A percentile compares a stretch with the other conserved stretches of the same genome.
Evolutionary conservation across 2,113 vertebrate genomes (phyloP).

Genomic region (Artemisiospiza belli): DNA sequence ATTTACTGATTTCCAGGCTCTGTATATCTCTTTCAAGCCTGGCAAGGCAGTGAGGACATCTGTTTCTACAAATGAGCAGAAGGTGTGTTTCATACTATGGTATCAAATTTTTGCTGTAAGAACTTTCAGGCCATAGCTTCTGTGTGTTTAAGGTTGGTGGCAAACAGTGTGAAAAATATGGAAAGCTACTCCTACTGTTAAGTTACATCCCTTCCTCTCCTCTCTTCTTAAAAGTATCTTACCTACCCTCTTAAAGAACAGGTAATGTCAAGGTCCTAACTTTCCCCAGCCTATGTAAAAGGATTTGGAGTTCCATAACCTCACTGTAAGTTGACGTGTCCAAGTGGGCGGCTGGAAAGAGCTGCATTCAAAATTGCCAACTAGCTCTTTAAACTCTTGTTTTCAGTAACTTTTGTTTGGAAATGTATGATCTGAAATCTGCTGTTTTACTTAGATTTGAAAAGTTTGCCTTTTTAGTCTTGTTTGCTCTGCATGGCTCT

Average conservation of each 20-base stretch:
- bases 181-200: background rate
- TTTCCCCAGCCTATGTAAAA: background rate
- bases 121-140: background rate
- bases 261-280: background rate
- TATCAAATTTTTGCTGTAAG: background rate
- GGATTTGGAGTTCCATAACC: background rate
- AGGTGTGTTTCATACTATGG: background rate
- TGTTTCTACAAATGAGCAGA: background rate
- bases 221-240: background rate
- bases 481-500: background rate
- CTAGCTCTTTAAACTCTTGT: background rate
- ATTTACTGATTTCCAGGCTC: background rate
- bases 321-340: background rate
- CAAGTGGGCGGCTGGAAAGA: background rate
- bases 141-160: background rate
- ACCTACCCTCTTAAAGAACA: background rate
- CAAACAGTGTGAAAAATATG: background rate
- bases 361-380: background rate
- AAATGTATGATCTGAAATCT: background rate
- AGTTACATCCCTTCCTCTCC: background rate
- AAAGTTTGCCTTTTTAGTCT: background rate
- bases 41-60: background rate
- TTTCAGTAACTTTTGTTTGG: background rate
- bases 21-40: background rate
- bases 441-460: background rate